Percentiles rank a stretch among this genome's conserved stretches.
Evolutionary conservation across 2,797 vertebrate species (phyloP).

Genomic region (Protosalanx chinensis): DNA sequence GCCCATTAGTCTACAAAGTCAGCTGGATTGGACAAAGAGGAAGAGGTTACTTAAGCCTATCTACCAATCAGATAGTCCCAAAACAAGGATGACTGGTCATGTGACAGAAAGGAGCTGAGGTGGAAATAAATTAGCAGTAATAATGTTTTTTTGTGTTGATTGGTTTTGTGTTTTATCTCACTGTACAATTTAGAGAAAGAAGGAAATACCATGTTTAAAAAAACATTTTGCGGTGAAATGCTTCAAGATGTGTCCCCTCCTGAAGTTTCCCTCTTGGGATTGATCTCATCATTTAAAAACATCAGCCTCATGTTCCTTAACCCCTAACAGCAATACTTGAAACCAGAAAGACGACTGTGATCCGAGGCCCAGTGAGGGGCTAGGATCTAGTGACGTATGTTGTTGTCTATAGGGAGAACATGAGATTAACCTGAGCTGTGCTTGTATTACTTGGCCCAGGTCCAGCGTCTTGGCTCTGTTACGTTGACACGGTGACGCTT

Average conservation of each 20-base stretch:
- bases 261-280: background rate
- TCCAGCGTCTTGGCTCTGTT: background rate
- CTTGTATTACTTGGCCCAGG: conserved; percentile 13
- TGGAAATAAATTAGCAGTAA: background rate
- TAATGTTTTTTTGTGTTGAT: background rate
- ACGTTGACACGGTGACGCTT: conserved; percentile 12
- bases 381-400: background rate
- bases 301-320: background rate
- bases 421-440: conserved; percentile 17
- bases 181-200: background rate
- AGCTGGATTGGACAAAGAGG: conserved; percentile 28
- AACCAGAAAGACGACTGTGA: background rate
- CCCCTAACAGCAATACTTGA: background rate
- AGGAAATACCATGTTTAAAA: background rate
- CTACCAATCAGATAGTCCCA: conserved; percentile 20
- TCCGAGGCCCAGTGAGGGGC: background rate
- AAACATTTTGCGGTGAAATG: background rate
- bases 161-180: background rate
- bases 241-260: background rate
- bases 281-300: background rate
- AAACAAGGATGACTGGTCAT: conserved; percentile 6
- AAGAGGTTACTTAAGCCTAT: conserved; percentile 21
- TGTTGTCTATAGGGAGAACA: conserved; percentile 7
- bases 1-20: conserved; percentile 13
- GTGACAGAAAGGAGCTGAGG: conserved; percentile 21